Evolutionary conservation across 2,797 vertebrate species (phyloP).

Genomic region (Coendou prehensilis): DNA sequence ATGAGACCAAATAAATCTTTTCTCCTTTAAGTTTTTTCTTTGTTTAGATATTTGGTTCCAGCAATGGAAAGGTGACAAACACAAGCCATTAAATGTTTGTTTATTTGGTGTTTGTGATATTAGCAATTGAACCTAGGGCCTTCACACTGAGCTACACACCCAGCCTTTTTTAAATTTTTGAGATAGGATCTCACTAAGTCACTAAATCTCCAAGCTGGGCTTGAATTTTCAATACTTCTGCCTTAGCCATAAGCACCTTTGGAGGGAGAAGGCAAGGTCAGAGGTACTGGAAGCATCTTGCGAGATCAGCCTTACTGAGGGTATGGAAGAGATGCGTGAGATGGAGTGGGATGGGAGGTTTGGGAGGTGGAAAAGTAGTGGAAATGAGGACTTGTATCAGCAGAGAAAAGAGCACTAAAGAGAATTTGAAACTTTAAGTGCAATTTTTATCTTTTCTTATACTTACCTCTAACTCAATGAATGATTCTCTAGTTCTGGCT

Average conservation of each 20-base stretch:
- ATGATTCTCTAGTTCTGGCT: not conserved
- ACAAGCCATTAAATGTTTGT: not conserved
- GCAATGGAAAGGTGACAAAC: not conserved
- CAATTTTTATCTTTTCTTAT: not conserved
- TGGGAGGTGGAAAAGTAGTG: not conserved
- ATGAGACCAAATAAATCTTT: not conserved
- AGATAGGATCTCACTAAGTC: not conserved
- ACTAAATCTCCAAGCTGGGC: not conserved
- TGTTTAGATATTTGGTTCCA: not conserved
- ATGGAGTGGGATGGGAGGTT: not conserved
- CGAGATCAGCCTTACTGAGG: not conserved
- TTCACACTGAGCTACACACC: not conserved
- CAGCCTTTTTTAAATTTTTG: not conserved
- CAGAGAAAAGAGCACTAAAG: not conserved
- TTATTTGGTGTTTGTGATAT: not conserved
- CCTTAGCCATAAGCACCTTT: not conserved
- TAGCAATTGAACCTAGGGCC: not conserved
- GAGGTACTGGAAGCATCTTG: not conserved
- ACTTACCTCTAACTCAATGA: not conserved
- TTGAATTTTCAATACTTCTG: not conserved
- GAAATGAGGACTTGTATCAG: not conserved
- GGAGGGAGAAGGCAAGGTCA: not conserved
- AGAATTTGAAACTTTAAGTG: not conserved
- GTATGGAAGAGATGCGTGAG: too few species aligned
- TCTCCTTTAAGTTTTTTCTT: not conserved